Percentiles rank a stretch among this genome's conserved stretches.
Evolutionary conservation across 1,140 invertebrate genomes (phyloP).

Genomic region (Magallana gigas): DNA sequence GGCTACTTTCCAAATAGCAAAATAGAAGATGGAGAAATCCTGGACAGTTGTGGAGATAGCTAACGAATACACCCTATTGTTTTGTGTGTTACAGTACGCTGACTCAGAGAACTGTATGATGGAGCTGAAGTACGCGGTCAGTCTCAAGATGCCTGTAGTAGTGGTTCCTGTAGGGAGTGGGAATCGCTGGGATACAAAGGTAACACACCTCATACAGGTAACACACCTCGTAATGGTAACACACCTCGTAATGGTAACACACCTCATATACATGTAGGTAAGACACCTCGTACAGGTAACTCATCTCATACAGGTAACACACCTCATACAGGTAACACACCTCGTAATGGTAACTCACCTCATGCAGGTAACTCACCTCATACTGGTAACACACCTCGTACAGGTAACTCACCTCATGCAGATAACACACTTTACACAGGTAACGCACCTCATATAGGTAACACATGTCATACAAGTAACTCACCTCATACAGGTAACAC

Average conservation of each 20-base stretch:
- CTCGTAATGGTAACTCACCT: conserved; percentile 59
- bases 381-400: too few relatives aligned
- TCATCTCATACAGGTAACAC: conserved; percentile 58
- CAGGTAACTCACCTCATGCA: too few relatives aligned
- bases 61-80: too few relatives aligned
- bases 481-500: neutral
- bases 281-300: conserved; percentile 59
- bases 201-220: conserved; percentile 27
- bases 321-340: too few relatives aligned
- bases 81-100: conserved; percentile 67
- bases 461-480: neutral
- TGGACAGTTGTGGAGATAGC: too few relatives aligned
- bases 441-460: too few relatives aligned
- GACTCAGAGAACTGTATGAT: conserved; percentile 75
- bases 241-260: neutral
- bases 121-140: conserved; percentile 76
- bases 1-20: too few relatives aligned
- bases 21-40: too few relatives aligned
- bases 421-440: too few relatives aligned
- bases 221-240: conserved; percentile 58
- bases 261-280: conserved; percentile 61
- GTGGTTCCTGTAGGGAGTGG: conserved; percentile 75
- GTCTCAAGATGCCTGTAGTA: conserved; percentile 73
- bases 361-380: too few relatives aligned
- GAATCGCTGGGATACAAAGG: conserved; percentile 74